phyloP scores from a whole-genome alignment of 2,888 invertebrate species.

The Epirrhoe alternata region DNA sequence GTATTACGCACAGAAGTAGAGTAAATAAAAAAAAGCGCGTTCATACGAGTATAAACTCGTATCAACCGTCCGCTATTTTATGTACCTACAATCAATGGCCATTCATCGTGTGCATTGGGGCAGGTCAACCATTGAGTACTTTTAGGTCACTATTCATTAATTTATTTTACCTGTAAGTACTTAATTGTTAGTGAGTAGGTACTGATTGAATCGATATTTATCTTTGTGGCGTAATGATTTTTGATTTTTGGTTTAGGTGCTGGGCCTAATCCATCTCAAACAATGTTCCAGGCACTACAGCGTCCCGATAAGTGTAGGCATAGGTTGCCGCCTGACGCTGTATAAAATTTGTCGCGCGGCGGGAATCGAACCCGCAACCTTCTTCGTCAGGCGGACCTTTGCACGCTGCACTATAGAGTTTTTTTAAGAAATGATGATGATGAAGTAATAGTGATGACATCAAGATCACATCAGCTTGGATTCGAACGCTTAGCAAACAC shows the following conservation, averaged over 20 bases:
- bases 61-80: background rate
- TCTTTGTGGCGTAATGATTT: background rate
- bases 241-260: background rate
- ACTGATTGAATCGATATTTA: background rate
- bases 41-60: background rate
- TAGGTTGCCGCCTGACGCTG: too few species aligned
- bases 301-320: too few species aligned
- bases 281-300: too few species aligned
- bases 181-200: background rate
- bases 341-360: too few species aligned
- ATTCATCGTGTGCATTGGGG: conserved; percentile 14
- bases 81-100: conserved; percentile 4
- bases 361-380: too few species aligned
- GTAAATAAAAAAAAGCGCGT: too few species aligned
- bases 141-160: background rate
- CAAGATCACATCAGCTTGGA: conserved; percentile 10
- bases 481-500: conserved; percentile 12
- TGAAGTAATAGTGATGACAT: conserved; percentile 10
- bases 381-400: too few species aligned
- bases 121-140: conserved; percentile 9
- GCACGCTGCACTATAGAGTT: too few species aligned
- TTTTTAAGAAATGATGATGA: too few species aligned
- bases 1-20: too few species aligned
- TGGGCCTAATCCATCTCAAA: too few species aligned
- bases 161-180: background rate